Evolutionary conservation across 2,797 vertebrate species (phyloP).

Genomic region (Tragopan temminckii): DNA sequence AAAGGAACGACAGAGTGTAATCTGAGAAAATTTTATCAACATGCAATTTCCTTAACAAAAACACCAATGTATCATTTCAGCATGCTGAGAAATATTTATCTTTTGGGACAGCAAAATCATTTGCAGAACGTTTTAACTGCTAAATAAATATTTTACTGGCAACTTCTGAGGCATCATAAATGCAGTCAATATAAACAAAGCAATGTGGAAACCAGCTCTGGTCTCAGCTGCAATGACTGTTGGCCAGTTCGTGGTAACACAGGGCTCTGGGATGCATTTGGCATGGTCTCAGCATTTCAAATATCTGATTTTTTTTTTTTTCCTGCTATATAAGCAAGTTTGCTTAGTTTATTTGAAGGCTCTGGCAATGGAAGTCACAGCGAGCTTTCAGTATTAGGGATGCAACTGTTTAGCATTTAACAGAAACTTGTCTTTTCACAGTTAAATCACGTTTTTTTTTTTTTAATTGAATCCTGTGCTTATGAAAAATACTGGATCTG

Average conservation of each 20-base stretch:
- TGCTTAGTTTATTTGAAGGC: conserved; percentile 66
- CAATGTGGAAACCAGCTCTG: conserved; percentile 75
- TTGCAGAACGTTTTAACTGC: conserved; percentile 82
- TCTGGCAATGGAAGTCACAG: conserved; percentile 28
- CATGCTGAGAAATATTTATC: conserved; percentile 79
- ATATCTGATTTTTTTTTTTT: conserved; percentile 54
- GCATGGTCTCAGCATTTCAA: conserved; percentile 63
- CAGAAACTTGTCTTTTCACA: background rate
- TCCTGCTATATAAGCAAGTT: conserved; percentile 75
- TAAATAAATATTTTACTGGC: conserved; percentile 84
- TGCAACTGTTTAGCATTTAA: conserved; percentile 9
- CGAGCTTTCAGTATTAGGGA: background rate
- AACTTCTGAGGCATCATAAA: conserved; percentile 82
- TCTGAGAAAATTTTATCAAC: conserved; percentile 75
- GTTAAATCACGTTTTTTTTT: background rate
- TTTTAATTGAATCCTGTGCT: background rate
- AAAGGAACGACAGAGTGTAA: conserved; percentile 66
- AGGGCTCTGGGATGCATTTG: conserved; percentile 77
- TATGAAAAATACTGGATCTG: background rate
- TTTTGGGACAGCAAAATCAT: conserved; percentile 83
- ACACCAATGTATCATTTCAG: conserved; percentile 75
- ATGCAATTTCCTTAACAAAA: conserved; percentile 73
- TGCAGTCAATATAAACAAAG: conserved; percentile 83
- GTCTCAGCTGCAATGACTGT: conserved; percentile 34
- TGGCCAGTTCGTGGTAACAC: conserved; percentile 54